Evolutionary conservation across 2,113 vertebrate genomes (phyloP).

Genomic region (Axis porcinus): DNA sequence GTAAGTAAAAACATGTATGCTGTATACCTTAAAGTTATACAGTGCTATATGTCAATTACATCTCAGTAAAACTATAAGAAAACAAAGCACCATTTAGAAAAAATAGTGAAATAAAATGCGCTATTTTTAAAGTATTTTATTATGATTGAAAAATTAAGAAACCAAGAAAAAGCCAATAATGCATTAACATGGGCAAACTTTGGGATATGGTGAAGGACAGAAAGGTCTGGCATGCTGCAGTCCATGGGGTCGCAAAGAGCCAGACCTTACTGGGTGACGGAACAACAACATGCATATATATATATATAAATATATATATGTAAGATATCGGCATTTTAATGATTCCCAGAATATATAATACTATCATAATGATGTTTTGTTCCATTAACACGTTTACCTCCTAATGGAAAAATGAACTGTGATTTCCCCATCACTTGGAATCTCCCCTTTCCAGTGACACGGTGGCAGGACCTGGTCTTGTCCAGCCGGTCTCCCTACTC

Average conservation of each 20-base stretch:
- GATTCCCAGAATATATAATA: background rate
- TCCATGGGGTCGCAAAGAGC: too few species aligned
- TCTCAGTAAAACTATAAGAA: background rate
- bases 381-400: background rate
- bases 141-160: too few species aligned
- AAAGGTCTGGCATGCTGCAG: too few species aligned
- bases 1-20: background rate
- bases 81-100: background rate
- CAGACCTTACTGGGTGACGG: too few species aligned
- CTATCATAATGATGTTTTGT: background rate
- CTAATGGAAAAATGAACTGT: background rate
- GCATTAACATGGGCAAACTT: too few species aligned
- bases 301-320: background rate
- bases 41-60: background rate
- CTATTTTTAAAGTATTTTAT: background rate
- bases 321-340: background rate
- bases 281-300: too few species aligned
- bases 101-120: background rate
- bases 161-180: too few species aligned
- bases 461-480: background rate
- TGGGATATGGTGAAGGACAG: too few species aligned
- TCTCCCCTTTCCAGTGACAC: too few species aligned
- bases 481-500: fast-evolving
- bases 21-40: background rate
- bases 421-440: background rate